Evolutionary conservation across 2,888 invertebrate genomes (phyloP), one percentile per base, ranked within the genome.

Genomic region (Agonum fuliginosum): DNA sequence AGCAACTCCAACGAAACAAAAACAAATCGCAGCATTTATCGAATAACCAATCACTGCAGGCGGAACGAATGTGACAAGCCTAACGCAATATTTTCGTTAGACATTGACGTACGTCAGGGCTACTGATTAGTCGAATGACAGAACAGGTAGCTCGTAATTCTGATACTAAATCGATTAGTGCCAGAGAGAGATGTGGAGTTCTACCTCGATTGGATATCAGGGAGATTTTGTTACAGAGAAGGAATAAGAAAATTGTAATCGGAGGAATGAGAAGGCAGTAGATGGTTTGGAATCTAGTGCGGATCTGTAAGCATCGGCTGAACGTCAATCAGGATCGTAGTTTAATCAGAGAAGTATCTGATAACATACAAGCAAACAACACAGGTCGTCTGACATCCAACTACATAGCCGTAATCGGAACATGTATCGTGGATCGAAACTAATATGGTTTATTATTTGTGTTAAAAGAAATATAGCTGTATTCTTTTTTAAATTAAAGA

Each of bases 81-180:
- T 46, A 46, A 46, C 46, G 17, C 51, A 51, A 51, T 51, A 51
- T 51, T 51, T 51, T 51, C 22, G 22, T 12, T 22, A 12, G 51
- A 46, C 46, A 46, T 8, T 17, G 19, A 20, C 51, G 51, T 51
- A 5, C 22, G 22, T 51, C 22, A 51, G 8, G 17, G 51, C 22
- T 22, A 51, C 46, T 20, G 51, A 51, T 51, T 51, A 51, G 51
- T 51, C 51, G 51, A 51, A 51, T 51, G 51, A 22, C 51, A 51
- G 51, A 51, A 51, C 51, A 51, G 51, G 51, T 51, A 51, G 12
- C 20, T 51, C n/a, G 51, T 51, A 51, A 51, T 22, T 22, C 51
- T 51, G 51, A 51, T 51, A 51, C 51, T 51, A 51, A 51, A 51
- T 51, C 51, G 51, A 51, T 51, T 51, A 51, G 51, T 51, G 51